Evolutionary conservation across 2,113 vertebrate species (phyloP).

Genomic region (Zapornia atra): DNA sequence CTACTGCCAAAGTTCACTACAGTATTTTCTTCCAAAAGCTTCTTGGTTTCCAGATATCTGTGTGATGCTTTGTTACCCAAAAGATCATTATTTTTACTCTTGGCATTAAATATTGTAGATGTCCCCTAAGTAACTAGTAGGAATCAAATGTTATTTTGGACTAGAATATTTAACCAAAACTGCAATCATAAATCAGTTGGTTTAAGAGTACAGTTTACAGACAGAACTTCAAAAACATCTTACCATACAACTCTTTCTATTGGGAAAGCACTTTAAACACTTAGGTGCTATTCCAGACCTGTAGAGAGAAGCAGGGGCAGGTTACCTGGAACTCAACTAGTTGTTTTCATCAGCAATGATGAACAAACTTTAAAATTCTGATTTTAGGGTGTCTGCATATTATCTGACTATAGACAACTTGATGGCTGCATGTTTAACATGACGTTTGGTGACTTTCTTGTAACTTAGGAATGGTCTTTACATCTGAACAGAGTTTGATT

Average conservation of each 20-base stretch:
- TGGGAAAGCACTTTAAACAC: not conserved
- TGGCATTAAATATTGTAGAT: not conserved
- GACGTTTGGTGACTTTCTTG: not conserved
- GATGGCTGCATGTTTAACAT: not conserved
- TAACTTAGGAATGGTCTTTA: not conserved
- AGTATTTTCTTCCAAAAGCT: not conserved
- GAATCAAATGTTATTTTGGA: not conserved
- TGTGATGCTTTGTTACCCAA: not conserved
- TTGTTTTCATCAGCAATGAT: not conserved
- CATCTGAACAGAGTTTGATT: not conserved
- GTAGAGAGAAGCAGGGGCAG: not conserved
- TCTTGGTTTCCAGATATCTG: not conserved
- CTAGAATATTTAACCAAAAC: not conserved
- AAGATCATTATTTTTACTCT: not conserved
- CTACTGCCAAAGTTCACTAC: not conserved
- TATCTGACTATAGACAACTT: not conserved
- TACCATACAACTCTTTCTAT: not conserved
- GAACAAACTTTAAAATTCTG: not conserved
- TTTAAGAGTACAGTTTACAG: not conserved
- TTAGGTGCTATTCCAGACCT: not conserved
- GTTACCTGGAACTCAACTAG: not conserved
- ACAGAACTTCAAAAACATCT: not conserved
- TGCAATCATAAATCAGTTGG: not conserved
- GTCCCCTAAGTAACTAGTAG: not conserved
- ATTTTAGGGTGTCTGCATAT: not conserved